Conservation (phyloP, 2,888 invertebrate genomes). For the Acanthosepion lycidas region DNA sequence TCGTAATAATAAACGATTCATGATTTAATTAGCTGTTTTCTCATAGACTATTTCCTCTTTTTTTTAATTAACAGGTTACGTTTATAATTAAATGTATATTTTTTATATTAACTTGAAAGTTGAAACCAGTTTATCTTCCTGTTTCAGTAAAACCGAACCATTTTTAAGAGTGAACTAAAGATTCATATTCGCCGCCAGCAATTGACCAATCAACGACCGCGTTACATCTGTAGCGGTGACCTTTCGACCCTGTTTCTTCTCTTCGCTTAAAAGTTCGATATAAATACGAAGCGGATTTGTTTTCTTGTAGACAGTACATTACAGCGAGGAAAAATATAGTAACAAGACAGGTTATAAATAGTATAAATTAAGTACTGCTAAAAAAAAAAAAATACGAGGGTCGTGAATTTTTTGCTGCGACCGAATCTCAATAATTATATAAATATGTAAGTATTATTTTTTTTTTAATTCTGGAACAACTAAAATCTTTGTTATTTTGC, state of each 20-base stretch:
- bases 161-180: conserved; percentile 5
- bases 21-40: background rate
- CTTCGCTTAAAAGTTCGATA: background rate
- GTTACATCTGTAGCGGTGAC: background rate
- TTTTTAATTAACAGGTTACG: background rate
- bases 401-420: background rate
- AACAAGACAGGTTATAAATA: background rate
- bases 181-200: background rate
- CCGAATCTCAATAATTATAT: background rate
- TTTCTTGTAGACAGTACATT: background rate
- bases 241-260: background rate
- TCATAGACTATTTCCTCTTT: background rate
- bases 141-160: background rate
- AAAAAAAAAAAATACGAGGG: background rate
- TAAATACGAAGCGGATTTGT: background rate
- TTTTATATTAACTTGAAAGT: background rate
- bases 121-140: background rate
- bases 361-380: background rate
- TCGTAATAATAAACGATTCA: no score
- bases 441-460: background rate
- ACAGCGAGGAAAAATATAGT: background rate
- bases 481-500: no score
- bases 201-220: conserved; percentile 4
- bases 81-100: background rate
- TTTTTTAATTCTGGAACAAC: background rate